These are phyloP conservation scores for Pseudachorutes palmiensis DNA, from an alignment of 1,140 invertebrate genomes.

Conservation along the genomic window DNA sequence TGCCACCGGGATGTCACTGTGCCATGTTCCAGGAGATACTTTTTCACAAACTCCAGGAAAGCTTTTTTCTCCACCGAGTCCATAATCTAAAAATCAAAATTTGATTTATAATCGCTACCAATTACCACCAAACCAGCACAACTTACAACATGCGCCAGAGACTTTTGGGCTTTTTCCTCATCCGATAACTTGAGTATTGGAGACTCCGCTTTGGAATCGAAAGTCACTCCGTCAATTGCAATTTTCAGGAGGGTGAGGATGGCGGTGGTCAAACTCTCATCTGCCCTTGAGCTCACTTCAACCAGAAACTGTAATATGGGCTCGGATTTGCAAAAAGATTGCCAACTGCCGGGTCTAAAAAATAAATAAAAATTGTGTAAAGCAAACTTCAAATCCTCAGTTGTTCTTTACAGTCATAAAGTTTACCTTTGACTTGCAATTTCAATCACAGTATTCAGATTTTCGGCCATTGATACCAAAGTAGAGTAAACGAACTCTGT, in stretches of 20 bases:
- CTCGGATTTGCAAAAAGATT: conserved; percentile 75
- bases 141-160: conserved; percentile 30
- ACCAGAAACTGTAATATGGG: conserved; percentile 44
- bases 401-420: background rate
- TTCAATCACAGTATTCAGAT: conserved; percentile 87
- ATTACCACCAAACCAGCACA: background rate
- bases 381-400: background rate
- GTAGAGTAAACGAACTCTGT: conserved; percentile 69
- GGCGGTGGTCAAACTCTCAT: conserved; percentile 67
- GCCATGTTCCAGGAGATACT: conserved; percentile 50
- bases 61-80: conserved; percentile 33
- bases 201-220: conserved; percentile 35
- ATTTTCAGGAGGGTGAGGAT: conserved; percentile 35
- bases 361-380: background rate
- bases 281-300: conserved; percentile 63
- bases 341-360: conserved; percentile 82
- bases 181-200: conserved; percentile 30
- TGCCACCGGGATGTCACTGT: conserved; percentile 64
- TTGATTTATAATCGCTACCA: too few relatives aligned
- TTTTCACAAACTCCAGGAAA: conserved; percentile 48
- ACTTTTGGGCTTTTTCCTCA: conserved; percentile 34
- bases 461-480: conserved; percentile 85
- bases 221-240: conserved; percentile 34
- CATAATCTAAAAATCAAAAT: conserved; percentile 23
- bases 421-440: conserved; percentile 61